A percentile compares a stretch with the other conserved stretches of the same genome.
phyloP scores from a whole-genome alignment of 2,113 vertebrate genomes.

The Genyomyrus donnyi region DNA sequence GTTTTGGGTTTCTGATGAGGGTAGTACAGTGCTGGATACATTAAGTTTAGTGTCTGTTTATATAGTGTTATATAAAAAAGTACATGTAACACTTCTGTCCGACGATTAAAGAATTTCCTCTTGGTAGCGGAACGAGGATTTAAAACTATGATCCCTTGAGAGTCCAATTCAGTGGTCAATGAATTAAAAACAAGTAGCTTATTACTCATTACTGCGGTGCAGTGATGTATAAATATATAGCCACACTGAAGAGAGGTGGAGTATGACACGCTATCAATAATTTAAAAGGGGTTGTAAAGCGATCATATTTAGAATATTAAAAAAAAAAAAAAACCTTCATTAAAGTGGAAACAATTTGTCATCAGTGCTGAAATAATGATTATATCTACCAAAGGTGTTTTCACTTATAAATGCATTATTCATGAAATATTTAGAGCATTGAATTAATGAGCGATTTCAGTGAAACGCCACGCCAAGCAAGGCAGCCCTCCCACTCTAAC shows the following conservation, averaged over 20 bases:
- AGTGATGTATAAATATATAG: neutral
- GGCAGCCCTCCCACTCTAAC: constrained; percentile 7
- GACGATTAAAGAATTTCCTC: neutral
- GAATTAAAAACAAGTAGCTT: neutral
- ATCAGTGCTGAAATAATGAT: constrained; percentile 14
- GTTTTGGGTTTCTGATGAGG: neutral
- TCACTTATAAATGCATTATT: constrained; percentile 29
- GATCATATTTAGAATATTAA: constrained; percentile 6
- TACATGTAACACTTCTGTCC: neutral
- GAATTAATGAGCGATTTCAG: constrained; percentile 35
- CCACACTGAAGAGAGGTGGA: neutral
- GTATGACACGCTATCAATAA: neutral
- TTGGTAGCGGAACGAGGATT: neutral
- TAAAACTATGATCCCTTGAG: neutral
- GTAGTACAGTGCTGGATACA: neutral
- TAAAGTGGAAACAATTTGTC: constrained; percentile 3
- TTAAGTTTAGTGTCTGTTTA: neutral
- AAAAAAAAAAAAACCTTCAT: neutral
- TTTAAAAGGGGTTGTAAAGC: neutral
- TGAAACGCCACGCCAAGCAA: constrained; percentile 24
- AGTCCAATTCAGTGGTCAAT: neutral
- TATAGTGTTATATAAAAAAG: neutral
- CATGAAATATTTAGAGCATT: constrained; percentile 23
- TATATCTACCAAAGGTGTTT: constrained; percentile 14
- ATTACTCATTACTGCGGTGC: neutral